phyloP scores from a whole-genome alignment of 2,797 vertebrate genomes.

The Alcedo atthis region DNA sequence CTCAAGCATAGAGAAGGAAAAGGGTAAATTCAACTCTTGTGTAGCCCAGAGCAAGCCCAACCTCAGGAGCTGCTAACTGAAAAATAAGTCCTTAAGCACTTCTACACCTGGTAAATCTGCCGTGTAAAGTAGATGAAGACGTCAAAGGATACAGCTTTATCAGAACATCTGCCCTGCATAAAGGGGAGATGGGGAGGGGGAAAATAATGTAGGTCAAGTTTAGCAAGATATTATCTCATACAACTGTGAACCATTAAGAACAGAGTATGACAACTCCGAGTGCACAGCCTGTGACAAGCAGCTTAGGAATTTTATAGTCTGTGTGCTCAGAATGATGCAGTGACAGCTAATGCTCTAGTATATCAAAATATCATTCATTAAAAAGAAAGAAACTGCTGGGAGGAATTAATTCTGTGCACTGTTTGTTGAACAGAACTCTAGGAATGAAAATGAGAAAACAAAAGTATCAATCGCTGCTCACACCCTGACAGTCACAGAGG shows the following conservation, averaged over 20 bases:
- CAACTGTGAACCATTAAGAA: neutral
- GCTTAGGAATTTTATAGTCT: neutral
- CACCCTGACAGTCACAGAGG: accelerated
- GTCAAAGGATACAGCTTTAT: neutral
- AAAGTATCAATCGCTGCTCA: neutral
- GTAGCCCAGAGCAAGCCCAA: neutral
- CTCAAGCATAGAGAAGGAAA: neutral
- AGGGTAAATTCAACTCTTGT: neutral
- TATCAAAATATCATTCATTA: neutral
- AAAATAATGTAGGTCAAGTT: neutral
- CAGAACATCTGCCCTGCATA: neutral
- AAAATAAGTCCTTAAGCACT: neutral
- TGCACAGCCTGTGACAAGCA: neutral
- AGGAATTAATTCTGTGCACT: neutral
- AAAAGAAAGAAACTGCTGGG: neutral
- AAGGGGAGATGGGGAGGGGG: neutral
- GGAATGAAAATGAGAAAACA: neutral
- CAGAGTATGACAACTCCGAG: accelerated
- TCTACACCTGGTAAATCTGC: neutral
- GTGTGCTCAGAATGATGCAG: neutral
- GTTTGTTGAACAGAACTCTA: neutral
- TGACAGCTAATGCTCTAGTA: neutral
- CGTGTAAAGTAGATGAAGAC: neutral
- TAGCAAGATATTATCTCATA: neutral
- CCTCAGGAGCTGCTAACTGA: neutral